phyloP scores from a whole-genome alignment of 1,140 invertebrate species.

The Babylonia areolata region DNA sequence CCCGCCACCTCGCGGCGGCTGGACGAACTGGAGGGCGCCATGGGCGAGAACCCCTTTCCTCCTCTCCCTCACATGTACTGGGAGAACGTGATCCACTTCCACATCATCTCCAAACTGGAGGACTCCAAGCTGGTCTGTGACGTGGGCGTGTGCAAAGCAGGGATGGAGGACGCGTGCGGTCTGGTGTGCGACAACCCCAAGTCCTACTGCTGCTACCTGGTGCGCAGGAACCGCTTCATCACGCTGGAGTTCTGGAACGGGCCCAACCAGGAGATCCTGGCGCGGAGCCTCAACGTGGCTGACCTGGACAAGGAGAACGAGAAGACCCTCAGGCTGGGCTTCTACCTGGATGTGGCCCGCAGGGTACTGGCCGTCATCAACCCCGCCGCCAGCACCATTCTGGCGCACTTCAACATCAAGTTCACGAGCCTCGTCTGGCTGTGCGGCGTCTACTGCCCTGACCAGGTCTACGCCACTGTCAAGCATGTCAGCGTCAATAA shows the following conservation, averaged over 20 bases:
- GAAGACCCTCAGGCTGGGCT: constrained; percentile 44
- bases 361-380: constrained; percentile 42
- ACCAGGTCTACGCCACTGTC: constrained; percentile 45
- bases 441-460: constrained; percentile 44
- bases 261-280: constrained; percentile 43
- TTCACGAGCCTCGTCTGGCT: constrained; percentile 35
- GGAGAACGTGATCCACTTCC: constrained; percentile 46
- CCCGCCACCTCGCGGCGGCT: constrained; percentile 40
- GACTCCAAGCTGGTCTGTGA: constrained; percentile 46
- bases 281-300: constrained; percentile 38
- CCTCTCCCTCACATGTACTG: constrained; percentile 42
- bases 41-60: constrained; percentile 39
- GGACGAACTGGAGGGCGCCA: constrained; percentile 46
- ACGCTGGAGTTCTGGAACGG: constrained; percentile 51
- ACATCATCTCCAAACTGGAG: constrained; percentile 42
- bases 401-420: constrained; percentile 45
- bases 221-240: constrained; percentile 40
- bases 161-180: constrained; percentile 38
- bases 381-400: constrained; percentile 40
- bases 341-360: constrained; percentile 42
- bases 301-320: constrained; percentile 45
- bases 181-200: constrained; percentile 48
- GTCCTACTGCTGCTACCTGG: constrained; percentile 47
- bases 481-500: constrained; percentile 35
- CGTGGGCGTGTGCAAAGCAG: constrained; percentile 43